Conservation (phyloP, 2,888 invertebrate genomes). For the Cistogaster globosa region DNA sequence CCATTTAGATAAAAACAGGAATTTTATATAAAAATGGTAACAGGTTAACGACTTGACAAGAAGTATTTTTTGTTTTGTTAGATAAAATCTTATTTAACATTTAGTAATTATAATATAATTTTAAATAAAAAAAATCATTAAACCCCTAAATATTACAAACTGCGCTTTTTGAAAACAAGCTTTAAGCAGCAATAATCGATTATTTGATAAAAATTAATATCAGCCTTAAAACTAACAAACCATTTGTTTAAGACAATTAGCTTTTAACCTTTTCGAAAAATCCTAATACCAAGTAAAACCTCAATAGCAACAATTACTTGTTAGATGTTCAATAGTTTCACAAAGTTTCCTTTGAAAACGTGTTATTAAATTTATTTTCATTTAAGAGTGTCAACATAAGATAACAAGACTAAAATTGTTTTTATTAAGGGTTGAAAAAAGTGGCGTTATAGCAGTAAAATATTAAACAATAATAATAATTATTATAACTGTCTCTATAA, state of each 20-base stretch:
- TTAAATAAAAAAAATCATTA: background rate
- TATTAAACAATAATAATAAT: constrained; percentile 16
- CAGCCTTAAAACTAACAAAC: background rate
- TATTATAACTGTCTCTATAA: constrained; percentile 15
- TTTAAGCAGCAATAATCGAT: too few relatives aligned
- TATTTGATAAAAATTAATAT: too few relatives aligned
- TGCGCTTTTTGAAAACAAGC: too few relatives aligned
- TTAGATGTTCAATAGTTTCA: constrained; percentile 21
- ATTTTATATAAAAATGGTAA: constrained; percentile 37
- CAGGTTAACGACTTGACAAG: constrained; percentile 58
- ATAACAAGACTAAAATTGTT: constrained; percentile 32
- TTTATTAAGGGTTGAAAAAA: constrained; percentile 37
- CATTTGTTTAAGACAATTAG: constrained; percentile 15
- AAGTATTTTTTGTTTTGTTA: too few relatives aligned
- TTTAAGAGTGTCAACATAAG: constrained; percentile 6
- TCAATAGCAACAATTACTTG: too few relatives aligned
- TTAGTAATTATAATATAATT: constrained; percentile 10
- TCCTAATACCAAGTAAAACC: too few relatives aligned
- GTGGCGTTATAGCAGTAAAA: background rate
- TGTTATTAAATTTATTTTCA: background rate
- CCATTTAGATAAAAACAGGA: constrained; percentile 27
- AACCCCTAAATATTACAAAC: too few relatives aligned
- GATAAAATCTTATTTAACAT: background rate
- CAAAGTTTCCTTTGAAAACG: background rate
- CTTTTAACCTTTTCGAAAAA: constrained; percentile 16